phyloP scores from a whole-genome alignment of 2,797 vertebrate genomes.

The Ctenopoma multispine region DNA sequence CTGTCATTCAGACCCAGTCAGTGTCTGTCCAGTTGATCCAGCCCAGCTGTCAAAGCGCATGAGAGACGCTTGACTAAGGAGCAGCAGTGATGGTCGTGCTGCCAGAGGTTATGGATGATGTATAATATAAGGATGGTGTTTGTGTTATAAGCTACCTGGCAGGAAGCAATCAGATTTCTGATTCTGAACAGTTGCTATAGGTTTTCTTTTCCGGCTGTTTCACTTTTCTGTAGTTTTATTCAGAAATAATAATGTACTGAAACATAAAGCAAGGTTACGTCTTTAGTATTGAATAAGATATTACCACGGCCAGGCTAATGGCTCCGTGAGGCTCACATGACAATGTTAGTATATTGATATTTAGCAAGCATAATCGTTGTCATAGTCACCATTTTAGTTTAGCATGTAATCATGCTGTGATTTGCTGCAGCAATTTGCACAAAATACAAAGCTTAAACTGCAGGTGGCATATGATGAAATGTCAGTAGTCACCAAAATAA shows the following conservation, averaged over 20 bases:
- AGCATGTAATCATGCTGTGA: neutral
- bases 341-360: neutral
- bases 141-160: slow-evolving; percentile 64
- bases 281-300: neutral
- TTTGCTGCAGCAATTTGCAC: neutral
- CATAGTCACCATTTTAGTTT: neutral
- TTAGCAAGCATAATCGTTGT: neutral
- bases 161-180: slow-evolving; percentile 38
- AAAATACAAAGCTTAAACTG: neutral
- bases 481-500: neutral
- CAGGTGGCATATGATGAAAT: neutral
- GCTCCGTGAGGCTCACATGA: neutral
- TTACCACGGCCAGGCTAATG: no score
- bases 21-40: slow-evolving; percentile 78
- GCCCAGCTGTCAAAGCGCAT: slow-evolving; percentile 79
- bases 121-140: slow-evolving; percentile 66
- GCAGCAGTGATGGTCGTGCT: slow-evolving; percentile 60
- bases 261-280: neutral
- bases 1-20: slow-evolving; percentile 75
- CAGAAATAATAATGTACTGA: neutral
- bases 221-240: neutral
- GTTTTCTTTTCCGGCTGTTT: neutral
- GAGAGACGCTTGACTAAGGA: slow-evolving; percentile 72
- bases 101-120: slow-evolving; percentile 71
- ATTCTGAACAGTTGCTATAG: neutral